Percentiles rank a stretch among this genome's conserved stretches.
These are phyloP conservation scores for Caenorhabditis imperialis DNA, from an alignment of 2,888 invertebrate species.

Conservation along the genomic window DNA sequence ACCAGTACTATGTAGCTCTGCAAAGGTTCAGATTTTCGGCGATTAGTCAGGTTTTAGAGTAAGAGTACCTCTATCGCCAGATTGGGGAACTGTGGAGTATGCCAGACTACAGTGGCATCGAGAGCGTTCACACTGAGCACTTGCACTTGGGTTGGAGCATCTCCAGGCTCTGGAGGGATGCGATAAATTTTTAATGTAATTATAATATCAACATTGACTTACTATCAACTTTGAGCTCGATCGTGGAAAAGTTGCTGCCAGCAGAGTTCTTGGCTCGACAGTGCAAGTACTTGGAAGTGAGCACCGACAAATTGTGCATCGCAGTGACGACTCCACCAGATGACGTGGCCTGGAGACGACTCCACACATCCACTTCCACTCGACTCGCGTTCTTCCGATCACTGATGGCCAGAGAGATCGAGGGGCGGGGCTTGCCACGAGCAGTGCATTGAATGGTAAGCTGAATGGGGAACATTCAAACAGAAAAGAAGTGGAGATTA, in stretches of 20 bases:
- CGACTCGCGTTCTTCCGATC: slow-evolving; percentile 41
- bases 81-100: slow-evolving; percentile 56
- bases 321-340: slow-evolving; percentile 40
- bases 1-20: slow-evolving; percentile 50
- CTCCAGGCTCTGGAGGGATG: slow-evolving; percentile 62
- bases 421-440: slow-evolving; percentile 59
- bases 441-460: slow-evolving; percentile 53
- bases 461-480: slow-evolving; percentile 9
- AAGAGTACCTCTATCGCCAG: slow-evolving; percentile 52
- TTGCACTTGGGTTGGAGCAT: slow-evolving; percentile 58
- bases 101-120: slow-evolving; percentile 61
- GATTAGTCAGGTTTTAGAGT: no score
- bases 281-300: slow-evolving; percentile 57
- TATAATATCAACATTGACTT: slow-evolving; percentile 18
- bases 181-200: not conserved
- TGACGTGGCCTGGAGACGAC: slow-evolving; percentile 43
- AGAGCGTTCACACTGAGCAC: slow-evolving; percentile 55
- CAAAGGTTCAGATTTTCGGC: no score
- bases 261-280: slow-evolving; percentile 61
- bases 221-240: slow-evolving; percentile 59
- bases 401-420: slow-evolving; percentile 49
- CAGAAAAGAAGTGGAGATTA: not conserved
- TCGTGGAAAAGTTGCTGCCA: slow-evolving; percentile 56
- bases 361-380: slow-evolving; percentile 60
- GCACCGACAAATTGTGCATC: slow-evolving; percentile 44